A percentile compares a stretch with the other conserved stretches of the same genome.
phyloP scores from a whole-genome alignment of 2,888 invertebrate genomes.

The Stegana nigrithorax region DNA sequence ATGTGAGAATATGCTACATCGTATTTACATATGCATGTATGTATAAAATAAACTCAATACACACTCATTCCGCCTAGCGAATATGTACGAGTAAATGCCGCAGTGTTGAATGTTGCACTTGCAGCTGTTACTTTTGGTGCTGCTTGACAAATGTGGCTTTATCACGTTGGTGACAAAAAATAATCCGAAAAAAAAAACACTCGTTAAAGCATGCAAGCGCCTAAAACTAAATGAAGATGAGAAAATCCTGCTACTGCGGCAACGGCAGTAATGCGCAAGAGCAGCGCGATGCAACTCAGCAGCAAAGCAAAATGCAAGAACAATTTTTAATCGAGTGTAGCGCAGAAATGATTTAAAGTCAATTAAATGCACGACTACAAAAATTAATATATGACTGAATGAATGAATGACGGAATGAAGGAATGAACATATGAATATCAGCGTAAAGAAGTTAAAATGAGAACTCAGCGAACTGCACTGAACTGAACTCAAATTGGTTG shows the following conservation, averaged over 20 bases:
- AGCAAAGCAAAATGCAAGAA: constrained; percentile 28
- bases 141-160: too few species aligned
- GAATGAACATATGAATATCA: constrained; percentile 33
- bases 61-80: neutral
- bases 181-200: neutral
- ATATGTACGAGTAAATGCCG: neutral
- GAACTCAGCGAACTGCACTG: neutral
- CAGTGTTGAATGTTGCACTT: neutral
- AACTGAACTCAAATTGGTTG: neutral
- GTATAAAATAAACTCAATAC: neutral
- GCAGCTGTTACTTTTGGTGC: neutral
- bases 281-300: neutral
- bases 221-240: constrained; percentile 57
- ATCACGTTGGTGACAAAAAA: too few species aligned
- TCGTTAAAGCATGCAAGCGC: neutral
- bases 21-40: neutral
- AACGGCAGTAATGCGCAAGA: constrained; percentile 46
- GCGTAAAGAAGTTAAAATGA: constrained; percentile 11
- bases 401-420: constrained; percentile 25
- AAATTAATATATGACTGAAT: constrained; percentile 43
- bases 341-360: constrained; percentile 32
- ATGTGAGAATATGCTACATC: too few species aligned
- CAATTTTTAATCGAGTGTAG: constrained; percentile 60
- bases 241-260: constrained; percentile 59
- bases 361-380: neutral